Evolutionary conservation across 1,140 invertebrate species (phyloP).

Genomic region (Lysiphlebus fabarum): DNA sequence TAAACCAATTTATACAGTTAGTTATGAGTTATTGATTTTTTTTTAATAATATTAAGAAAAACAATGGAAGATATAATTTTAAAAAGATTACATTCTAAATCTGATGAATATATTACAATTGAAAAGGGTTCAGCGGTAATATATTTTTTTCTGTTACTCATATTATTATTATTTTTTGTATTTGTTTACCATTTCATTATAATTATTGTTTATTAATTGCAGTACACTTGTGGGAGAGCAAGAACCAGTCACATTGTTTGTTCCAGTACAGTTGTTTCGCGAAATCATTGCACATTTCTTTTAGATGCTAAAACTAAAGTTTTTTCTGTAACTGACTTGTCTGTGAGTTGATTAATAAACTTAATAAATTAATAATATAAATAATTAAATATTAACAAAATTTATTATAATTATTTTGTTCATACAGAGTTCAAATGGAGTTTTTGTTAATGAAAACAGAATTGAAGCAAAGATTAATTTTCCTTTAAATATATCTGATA

Average conservation of each 20-base stretch:
- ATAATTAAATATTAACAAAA: neutral
- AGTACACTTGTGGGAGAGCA: constrained; percentile 39
- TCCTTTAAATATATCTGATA: constrained; percentile 28
- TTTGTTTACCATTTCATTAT: no score
- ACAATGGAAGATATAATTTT: no score
- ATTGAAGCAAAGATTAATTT: constrained; percentile 15
- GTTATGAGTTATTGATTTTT: no score
- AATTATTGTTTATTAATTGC: constrained; percentile 24
- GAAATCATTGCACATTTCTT: constrained; percentile 37
- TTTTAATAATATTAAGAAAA: no score
- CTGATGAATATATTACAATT: no score
- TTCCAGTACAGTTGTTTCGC: constrained; percentile 32
- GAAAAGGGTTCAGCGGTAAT: no score
- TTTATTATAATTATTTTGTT: constrained; percentile 13
- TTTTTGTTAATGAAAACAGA: constrained; percentile 30
- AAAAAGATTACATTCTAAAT: no score
- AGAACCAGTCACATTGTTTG: constrained; percentile 34
- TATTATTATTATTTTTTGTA: no score
- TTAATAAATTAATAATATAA: neutral
- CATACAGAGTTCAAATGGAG: constrained; percentile 39
- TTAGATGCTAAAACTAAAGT: constrained; percentile 6
- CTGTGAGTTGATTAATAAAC: neutral
- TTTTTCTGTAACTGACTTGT: neutral
- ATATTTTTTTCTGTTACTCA: no score
- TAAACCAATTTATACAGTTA: no score